phyloP scores from a whole-genome alignment of 2,113 vertebrate species.

The Alexandromys fortis region DNA sequence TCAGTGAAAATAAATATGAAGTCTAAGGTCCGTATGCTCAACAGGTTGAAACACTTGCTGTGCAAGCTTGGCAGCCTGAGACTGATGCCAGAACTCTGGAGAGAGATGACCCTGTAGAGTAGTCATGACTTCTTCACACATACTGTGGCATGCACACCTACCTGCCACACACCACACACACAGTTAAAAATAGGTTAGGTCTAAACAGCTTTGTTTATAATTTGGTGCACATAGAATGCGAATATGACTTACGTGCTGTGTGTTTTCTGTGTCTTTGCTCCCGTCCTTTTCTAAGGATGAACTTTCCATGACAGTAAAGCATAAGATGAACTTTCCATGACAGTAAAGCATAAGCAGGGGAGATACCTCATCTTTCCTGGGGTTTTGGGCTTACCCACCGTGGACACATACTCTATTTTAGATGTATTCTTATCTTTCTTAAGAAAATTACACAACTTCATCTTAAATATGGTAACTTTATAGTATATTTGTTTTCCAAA shows the following conservation, averaged over 20 bases:
- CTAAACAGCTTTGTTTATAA: not conserved
- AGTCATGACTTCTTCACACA: not conserved
- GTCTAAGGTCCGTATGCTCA: not conserved
- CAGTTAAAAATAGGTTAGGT: not conserved
- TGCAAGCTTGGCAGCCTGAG: not conserved
- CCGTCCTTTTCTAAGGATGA: slow-evolving; percentile 35
- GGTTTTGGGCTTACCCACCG: slow-evolving; percentile 12
- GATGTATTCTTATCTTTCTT: slow-evolving; percentile 12
- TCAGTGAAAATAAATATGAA: not conserved
- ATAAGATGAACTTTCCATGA: slow-evolving; percentile 27
- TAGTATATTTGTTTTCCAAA: slow-evolving; percentile 32
- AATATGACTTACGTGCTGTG: not conserved
- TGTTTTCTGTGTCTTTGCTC: not conserved
- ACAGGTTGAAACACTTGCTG: not conserved
- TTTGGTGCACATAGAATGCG: not conserved
- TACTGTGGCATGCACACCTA: not conserved
- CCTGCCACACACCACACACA: not conserved
- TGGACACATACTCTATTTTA: not conserved
- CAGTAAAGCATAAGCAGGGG: slow-evolving; percentile 27
- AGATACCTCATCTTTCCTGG: not conserved
- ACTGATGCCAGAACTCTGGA: not conserved
- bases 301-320: slow-evolving; percentile 37
- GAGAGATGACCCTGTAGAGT: too few species aligned
- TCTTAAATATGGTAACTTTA: not conserved
- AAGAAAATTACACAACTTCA: not conserved